Base-by-base conservation (phyloP, 2,113 vertebrate genomes). In the Triplophysa dalaica region DNA sequence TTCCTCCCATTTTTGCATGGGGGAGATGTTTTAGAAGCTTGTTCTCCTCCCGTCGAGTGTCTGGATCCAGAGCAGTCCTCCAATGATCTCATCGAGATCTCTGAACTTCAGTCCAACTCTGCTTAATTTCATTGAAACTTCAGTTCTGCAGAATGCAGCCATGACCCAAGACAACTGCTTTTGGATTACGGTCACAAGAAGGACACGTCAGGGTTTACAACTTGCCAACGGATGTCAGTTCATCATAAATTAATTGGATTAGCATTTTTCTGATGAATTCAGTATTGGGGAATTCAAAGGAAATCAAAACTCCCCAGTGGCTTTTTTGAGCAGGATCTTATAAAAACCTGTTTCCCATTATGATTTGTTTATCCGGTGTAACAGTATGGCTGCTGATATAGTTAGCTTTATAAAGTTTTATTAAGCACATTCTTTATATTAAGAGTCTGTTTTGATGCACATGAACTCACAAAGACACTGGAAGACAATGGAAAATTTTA, bases 81-180 rank as follows among this genome's bases (percentile, higher is more conserved):
- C 16, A 63, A 80, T 88, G 88, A 89, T 83, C 84, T 91, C 88
- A 89, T 87, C 78, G 14, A 58, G 60, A 14, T 45, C 43, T 11
- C 43, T 45, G 43, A 45, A 45, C 10, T 45, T 45, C 11, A 45
- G 11, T 54, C 83, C 69, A 64, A 74, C 81, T 77, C 82, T 64
- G 43, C 82, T 86, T 48, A 81, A 8, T 70, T 82, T 33, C 17
- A 58, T 19, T 69, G 80, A 5, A 74, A 68, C 16, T 65, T 76
- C 60, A 61, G 29, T 79, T 48, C 69, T 17, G 69, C 45, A 70
- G 65, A 65, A 76, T 38, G 77, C 33, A 83, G 76, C 81, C 82
- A 79, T 83, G 77, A 87, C 63, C 75, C 73, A 58, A 70, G 77
- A 64, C 70, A 48, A 33, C 4, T 73, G 48, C 69, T 58, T 82